Evolutionary conservation across 2,888 invertebrate genomes (phyloP).

Genomic region (Hydrotaea cyrtoneurina): DNA sequence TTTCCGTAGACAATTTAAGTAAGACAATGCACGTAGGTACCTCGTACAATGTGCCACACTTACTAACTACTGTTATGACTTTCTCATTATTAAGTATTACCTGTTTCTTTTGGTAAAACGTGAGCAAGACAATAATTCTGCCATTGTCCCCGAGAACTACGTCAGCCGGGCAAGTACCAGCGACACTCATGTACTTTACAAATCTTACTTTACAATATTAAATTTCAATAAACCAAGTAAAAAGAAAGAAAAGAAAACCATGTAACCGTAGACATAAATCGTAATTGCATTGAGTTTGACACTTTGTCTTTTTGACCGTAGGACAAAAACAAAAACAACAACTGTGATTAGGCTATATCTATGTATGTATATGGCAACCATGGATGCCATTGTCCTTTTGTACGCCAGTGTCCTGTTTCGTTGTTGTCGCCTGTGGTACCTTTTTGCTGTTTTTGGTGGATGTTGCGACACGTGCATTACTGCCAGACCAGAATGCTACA

Average conservation of each 20-base stretch:
- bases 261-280: conserved; percentile 8
- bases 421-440: not conserved
- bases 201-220: conserved; percentile 24
- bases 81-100: not conserved
- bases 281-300: conserved; percentile 23
- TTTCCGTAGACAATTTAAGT: not conserved
- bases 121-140: conserved; percentile 28
- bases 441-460: not conserved
- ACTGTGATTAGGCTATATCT: not conserved
- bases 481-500: conserved; percentile 5
- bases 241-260: conserved; percentile 11
- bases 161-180: not conserved
- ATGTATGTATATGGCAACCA: not conserved
- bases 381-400: conserved; percentile 6
- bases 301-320: conserved; percentile 7
- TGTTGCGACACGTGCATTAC: conserved; percentile 47
- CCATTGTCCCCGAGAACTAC: not conserved
- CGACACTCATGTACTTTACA: not conserved
- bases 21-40: not conserved
- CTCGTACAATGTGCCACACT: not conserved
- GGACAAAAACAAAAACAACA: not conserved
- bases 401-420: not conserved
- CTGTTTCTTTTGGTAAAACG: conserved; percentile 22
- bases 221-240: conserved; percentile 23
- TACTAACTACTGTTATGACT: conserved; percentile 20